Conservation (phyloP, 2,888 invertebrate species). For the Theretra japonica region DNA sequence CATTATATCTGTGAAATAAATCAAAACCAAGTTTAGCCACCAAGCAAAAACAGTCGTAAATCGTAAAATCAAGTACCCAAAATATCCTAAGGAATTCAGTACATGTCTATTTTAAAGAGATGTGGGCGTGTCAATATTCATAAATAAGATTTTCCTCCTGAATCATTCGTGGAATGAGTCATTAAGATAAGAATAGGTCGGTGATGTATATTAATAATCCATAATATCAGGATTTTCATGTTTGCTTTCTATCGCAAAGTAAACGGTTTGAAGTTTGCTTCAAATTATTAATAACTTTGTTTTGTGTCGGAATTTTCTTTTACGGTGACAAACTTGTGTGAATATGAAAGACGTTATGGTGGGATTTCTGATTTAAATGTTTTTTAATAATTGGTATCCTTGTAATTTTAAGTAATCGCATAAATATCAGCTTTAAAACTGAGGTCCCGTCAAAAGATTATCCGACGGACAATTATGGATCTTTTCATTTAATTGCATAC, state of each 20-base stretch:
- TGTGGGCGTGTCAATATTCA: slow-evolving; percentile 38
- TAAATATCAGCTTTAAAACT: too few species aligned
- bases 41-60: not conserved
- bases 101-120: slow-evolving; percentile 1
- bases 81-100: not conserved
- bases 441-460: too few species aligned
- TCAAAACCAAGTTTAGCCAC: too few species aligned
- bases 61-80: not conserved
- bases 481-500: too few species aligned
- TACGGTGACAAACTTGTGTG: too few species aligned
- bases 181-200: slow-evolving; percentile 39
- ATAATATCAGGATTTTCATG: slow-evolving; percentile 6
- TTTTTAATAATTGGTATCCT: too few species aligned
- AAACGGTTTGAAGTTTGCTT: not conserved
- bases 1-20: too few species aligned
- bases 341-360: too few species aligned
- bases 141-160: slow-evolving; percentile 35
- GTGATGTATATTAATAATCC: slow-evolving; percentile 28
- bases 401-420: too few species aligned
- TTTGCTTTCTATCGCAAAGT: not conserved
- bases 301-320: not conserved
- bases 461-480: too few species aligned
- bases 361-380: too few species aligned
- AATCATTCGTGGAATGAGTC: slow-evolving; percentile 43
- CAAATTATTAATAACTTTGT: not conserved